Evolutionary conservation across 2,888 invertebrate species (phyloP).

Genomic region (Erebia ligea): DNA sequence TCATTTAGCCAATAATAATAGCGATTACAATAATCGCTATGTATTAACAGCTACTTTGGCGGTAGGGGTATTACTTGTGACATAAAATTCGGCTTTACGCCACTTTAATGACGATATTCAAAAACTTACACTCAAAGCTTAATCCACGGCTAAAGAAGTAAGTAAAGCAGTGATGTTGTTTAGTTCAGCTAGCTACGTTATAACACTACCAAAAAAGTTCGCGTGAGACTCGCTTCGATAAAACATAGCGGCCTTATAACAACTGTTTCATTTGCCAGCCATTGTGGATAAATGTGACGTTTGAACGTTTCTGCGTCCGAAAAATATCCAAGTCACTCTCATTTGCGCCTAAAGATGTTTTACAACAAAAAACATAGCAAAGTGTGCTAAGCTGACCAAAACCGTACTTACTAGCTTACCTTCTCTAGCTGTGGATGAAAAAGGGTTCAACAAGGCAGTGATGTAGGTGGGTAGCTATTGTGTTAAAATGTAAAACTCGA

Average conservation of each 20-base stretch:
- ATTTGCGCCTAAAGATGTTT: neutral
- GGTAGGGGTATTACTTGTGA: neutral
- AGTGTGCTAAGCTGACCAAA: neutral
- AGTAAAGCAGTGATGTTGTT: neutral
- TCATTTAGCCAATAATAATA: too few relatives aligned
- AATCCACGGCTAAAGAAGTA: neutral
- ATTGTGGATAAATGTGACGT: too few relatives aligned
- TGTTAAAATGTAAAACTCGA: constrained; percentile 50
- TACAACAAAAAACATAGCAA: neutral
- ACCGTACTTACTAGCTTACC: neutral
- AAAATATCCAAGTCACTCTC: too few relatives aligned
- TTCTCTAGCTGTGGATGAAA: neutral
- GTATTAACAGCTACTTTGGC: neutral
- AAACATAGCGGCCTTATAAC: too few relatives aligned
- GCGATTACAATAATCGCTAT: too few relatives aligned
- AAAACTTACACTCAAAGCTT: constrained; percentile 6
- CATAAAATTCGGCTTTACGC: neutral
- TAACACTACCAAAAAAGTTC: too few relatives aligned
- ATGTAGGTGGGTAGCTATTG: constrained; percentile 50
- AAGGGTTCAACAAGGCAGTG: constrained; percentile 51
- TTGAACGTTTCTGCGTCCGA: too few relatives aligned
- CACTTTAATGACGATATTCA: neutral
- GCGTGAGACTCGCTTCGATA: too few relatives aligned
- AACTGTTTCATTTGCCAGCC: too few relatives aligned
- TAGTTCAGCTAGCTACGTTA: neutral